Evolutionary conservation across 2,888 invertebrate genomes (phyloP).

Genomic region (Pomacea canaliculata): DNA sequence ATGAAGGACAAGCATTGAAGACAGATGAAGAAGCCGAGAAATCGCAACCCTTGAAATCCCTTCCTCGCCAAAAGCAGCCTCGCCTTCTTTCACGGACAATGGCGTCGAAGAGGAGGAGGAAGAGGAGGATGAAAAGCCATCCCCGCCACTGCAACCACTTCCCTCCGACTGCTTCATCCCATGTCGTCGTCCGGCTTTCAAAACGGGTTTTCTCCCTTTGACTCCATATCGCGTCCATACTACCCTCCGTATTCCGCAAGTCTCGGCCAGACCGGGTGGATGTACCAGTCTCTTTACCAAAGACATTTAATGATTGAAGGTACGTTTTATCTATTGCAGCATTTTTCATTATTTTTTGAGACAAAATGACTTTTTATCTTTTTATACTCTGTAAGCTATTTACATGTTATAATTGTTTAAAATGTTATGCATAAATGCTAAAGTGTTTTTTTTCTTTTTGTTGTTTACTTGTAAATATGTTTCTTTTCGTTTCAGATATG

Average conservation of each 20-base stretch:
- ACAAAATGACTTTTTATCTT: too few species aligned
- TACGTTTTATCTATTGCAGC: neutral
- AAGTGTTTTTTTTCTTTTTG: too few species aligned
- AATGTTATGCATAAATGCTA: too few species aligned
- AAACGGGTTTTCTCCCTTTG: neutral
- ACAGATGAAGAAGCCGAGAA: neutral
- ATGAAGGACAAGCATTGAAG: neutral
- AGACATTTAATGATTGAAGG: constrained; percentile 27
- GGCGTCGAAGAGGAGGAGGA: neutral
- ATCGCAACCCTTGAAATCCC: neutral
- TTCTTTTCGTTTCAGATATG: too few species aligned
- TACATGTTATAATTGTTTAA: too few species aligned
- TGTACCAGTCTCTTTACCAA: constrained; percentile 28
- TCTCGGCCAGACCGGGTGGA: constrained; percentile 13
- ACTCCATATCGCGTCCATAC: constrained; percentile 6
- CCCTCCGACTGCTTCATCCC: neutral
- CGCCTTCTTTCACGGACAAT: neutral
- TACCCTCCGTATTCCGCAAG: constrained; percentile 3
- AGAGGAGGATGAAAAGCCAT: neutral
- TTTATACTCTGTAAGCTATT: too few species aligned
- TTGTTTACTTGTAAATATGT: too few species aligned
- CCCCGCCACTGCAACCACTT: neutral
- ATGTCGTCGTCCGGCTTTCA: neutral
- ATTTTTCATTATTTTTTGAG: neutral
- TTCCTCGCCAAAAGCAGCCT: neutral